phyloP scores from a whole-genome alignment of 2,797 vertebrate genomes.

The Somateria mollissima region DNA sequence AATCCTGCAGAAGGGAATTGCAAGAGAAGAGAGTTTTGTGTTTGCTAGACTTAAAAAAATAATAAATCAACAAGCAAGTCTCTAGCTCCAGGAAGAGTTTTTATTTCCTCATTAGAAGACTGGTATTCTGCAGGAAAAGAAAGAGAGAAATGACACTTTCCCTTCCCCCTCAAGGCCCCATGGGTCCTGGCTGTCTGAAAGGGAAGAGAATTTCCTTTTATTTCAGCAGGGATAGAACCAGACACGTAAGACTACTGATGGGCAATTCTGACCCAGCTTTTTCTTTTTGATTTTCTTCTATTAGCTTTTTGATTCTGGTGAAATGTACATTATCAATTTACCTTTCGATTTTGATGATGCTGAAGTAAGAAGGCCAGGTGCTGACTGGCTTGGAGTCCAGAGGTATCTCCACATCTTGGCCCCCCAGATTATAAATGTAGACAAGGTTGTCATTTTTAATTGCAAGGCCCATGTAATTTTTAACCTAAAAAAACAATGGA shows the following conservation, averaged over 20 bases:
- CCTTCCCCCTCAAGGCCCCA: neutral
- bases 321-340: slow-evolving; percentile 56
- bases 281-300: neutral
- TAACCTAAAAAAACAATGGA: slow-evolving; percentile 81
- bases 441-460: slow-evolving; percentile 97
- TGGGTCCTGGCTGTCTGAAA: neutral
- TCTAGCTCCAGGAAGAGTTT: neutral
- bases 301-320: neutral
- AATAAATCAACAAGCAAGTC: neutral
- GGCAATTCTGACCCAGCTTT: neutral
- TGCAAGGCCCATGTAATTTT: slow-evolving; percentile 93
- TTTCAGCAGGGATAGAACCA: neutral
- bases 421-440: slow-evolving; percentile 92
- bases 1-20: slow-evolving; percentile 78
- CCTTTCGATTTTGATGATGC: slow-evolving; percentile 95
- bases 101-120: neutral
- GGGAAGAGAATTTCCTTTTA: neutral
- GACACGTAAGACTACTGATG: neutral
- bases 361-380: slow-evolving; percentile 95
- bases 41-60: neutral
- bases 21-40: neutral
- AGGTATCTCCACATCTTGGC: slow-evolving; percentile 90
- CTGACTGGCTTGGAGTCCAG: slow-evolving; percentile 94
- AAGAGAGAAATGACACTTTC: neutral
- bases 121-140: neutral